phyloP scores from a whole-genome alignment of 2,113 vertebrate species.

The Craseonycteris thonglongyai region DNA sequence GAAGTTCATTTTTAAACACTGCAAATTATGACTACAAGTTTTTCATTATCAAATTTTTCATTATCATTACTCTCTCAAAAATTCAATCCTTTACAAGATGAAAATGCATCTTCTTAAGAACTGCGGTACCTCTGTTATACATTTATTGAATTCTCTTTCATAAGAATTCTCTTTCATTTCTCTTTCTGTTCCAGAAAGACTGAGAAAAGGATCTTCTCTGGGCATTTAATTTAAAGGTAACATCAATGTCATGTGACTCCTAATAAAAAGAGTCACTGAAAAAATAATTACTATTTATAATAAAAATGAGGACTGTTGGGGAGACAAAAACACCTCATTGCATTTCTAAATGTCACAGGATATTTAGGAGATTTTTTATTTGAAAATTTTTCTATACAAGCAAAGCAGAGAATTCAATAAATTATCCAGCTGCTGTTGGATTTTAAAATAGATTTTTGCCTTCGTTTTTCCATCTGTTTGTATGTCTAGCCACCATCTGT shows the following conservation, averaged over 20 bases:
- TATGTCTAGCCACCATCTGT: neutral
- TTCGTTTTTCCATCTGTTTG: neutral
- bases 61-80: neutral
- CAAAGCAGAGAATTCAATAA: conserved; percentile 16
- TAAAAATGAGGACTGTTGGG: neutral
- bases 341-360: neutral
- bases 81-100: neutral
- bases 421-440: neutral
- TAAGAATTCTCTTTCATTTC: neutral
- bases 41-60: neutral
- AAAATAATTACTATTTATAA: neutral
- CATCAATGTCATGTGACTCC: neutral
- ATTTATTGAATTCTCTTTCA: neutral
- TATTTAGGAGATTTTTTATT: neutral
- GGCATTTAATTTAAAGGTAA: neutral
- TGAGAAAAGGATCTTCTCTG: neutral
- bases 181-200: neutral
- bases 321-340: neutral
- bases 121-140: neutral
- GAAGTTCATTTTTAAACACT: neutral
- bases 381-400: neutral
- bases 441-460: conserved; percentile 21
- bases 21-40: neutral
- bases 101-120: neutral
- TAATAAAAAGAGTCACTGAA: neutral